Percentiles rank a stretch among this genome's conserved stretches.
Evolutionary conservation across 2,797 vertebrate genomes (phyloP).

Genomic region (Eulemur albifrons): DNA sequence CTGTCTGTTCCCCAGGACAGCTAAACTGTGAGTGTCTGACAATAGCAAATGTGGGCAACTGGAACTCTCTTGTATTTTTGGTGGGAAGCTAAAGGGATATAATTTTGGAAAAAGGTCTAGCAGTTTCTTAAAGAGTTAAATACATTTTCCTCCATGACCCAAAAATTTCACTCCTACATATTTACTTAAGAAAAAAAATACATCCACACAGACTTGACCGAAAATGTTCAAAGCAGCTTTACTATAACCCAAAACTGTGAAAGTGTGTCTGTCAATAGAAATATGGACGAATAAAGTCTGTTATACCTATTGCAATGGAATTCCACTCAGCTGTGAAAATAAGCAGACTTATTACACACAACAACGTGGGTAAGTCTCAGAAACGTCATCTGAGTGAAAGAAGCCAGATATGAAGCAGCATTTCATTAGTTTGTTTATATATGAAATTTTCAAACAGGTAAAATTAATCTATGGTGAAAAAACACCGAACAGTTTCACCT

Average conservation of each 20-base stretch:
- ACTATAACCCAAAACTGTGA: not conserved
- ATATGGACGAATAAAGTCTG: not conserved
- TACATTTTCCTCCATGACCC: not conserved
- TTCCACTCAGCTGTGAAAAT: not conserved
- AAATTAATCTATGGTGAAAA: not conserved
- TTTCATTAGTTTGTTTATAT: not conserved
- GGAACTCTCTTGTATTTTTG: not conserved
- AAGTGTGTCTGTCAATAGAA: not conserved
- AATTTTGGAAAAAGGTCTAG: not conserved
- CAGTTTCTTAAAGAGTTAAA: slow-evolving; percentile 8
- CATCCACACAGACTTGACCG: not conserved
- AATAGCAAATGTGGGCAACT: not conserved
- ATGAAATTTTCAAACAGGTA: not conserved
- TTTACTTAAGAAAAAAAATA: slow-evolving; percentile 10
- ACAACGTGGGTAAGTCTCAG: not conserved
- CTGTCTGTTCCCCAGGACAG: not conserved
- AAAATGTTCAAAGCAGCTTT: not conserved
- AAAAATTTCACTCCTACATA: not conserved
- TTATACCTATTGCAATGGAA: not conserved
- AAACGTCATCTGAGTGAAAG: not conserved
- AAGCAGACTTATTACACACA: not conserved
- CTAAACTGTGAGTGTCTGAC: not conserved
- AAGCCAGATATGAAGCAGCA: not conserved
- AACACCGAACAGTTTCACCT: not conserved
- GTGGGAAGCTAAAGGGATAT: not conserved